phyloP scores from a whole-genome alignment of 1,140 invertebrate species.

The Saxidomus purpurata region DNA sequence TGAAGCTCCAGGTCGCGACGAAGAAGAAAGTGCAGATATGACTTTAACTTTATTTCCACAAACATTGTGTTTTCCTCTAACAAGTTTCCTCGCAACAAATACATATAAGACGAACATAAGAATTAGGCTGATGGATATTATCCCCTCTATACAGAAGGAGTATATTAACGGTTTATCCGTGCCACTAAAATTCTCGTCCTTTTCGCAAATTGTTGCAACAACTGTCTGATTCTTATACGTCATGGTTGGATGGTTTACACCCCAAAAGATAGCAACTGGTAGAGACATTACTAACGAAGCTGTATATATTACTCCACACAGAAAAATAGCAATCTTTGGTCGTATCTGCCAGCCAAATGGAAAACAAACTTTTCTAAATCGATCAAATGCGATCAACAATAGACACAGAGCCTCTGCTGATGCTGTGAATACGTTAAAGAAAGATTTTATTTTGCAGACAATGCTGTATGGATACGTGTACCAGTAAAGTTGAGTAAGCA shows the following conservation, averaged over 20 bases:
- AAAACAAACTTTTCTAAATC: slow-evolving; percentile 71
- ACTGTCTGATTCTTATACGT: background rate
- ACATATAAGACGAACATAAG: slow-evolving; percentile 9
- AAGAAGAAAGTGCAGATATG: background rate
- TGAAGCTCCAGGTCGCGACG: background rate
- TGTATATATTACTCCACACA: background rate
- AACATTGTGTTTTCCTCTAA: background rate
- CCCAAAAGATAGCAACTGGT: slow-evolving; percentile 39
- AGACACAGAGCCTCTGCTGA: slow-evolving; percentile 68
- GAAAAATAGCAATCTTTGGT: slow-evolving; percentile 14
- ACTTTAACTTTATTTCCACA: background rate
- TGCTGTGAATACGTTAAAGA: slow-evolving; percentile 71
- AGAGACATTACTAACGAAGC: background rate
- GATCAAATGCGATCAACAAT: slow-evolving; percentile 70
- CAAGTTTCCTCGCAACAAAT: slow-evolving; percentile 7
- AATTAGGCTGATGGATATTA: slow-evolving; percentile 5
- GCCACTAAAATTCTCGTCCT: background rate
- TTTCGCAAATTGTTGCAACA: slow-evolving; percentile 53
- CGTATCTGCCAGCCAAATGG: slow-evolving; percentile 70
- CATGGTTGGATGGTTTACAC: background rate
- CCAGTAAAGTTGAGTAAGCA: slow-evolving; percentile 71
- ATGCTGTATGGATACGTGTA: slow-evolving; percentile 69
- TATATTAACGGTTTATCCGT: slow-evolving; percentile 24
- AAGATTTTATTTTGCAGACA: slow-evolving; percentile 70
- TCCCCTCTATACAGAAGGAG: background rate